A percentile compares a stretch with the other conserved stretches of the same genome.
Evolutionary conservation across 2,797 vertebrate species (phyloP).

Genomic region (Monodelphis domestica): DNA sequence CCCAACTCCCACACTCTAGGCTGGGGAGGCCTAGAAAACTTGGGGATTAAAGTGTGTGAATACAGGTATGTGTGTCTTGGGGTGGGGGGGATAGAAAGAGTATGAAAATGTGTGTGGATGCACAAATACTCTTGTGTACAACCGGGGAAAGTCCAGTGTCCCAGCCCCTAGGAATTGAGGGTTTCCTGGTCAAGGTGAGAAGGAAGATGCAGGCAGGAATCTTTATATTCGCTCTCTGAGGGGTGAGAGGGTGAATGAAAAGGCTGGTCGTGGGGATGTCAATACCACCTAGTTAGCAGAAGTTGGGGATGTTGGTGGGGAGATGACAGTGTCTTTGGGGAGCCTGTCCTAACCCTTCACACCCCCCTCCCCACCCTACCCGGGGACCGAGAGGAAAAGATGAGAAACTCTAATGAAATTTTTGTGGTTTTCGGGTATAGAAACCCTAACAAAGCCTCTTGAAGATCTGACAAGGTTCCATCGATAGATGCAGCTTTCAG

Average conservation of each 20-base stretch:
- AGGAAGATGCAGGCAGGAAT: background rate
- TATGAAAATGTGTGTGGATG: no score
- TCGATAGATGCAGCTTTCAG: constrained; percentile 99
- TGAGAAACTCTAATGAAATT: constrained; percentile 99
- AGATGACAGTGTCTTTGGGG: background rate
- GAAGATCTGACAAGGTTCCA: constrained; percentile 99
- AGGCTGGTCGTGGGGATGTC: background rate
- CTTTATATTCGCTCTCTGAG: background rate
- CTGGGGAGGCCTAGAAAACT: background rate
- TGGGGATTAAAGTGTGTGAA: background rate
- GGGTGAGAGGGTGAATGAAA: background rate
- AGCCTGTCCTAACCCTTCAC: constrained; percentile 25
- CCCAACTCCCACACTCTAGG: background rate
- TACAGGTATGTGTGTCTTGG: background rate
- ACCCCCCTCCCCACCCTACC: constrained; percentile 39
- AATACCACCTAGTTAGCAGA: background rate
- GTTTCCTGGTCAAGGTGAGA: background rate
- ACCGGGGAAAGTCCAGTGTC: background rate
- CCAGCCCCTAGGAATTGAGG: background rate
- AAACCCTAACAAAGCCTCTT: constrained; percentile 99
- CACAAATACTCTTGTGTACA: background rate
- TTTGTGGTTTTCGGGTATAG: constrained; percentile 99
- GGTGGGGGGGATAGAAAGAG: background rate
- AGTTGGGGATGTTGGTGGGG: background rate
- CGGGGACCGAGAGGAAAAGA: constrained; percentile 87